These are phyloP conservation scores for Therioaphis trifolii DNA, from an alignment of 2,888 invertebrate genomes.

Conservation along the genomic window DNA sequence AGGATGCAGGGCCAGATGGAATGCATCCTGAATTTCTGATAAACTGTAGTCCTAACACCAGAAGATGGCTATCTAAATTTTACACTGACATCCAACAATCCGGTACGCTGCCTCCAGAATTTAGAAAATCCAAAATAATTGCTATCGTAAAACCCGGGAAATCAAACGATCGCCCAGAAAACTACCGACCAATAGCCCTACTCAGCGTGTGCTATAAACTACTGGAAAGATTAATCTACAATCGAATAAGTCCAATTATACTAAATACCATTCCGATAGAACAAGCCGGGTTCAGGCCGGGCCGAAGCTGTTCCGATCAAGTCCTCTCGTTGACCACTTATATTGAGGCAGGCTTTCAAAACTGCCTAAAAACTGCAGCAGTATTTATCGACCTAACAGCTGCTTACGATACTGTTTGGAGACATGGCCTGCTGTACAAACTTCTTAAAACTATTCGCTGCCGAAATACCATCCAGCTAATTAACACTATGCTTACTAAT, in stretches of 20 bases:
- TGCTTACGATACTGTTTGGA: slow-evolving; percentile 64
- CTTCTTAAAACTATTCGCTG: slow-evolving; percentile 32
- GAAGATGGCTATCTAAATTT: slow-evolving; percentile 32
- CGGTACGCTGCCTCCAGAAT: no score
- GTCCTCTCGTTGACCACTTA: no score
- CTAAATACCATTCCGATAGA: no score
- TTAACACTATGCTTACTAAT: slow-evolving; percentile 48
- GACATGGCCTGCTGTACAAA: slow-evolving; percentile 59
- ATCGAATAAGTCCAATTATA: no score
- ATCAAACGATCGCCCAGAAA: neutral
- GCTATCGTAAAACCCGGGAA: no score
- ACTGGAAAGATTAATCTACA: slow-evolving; percentile 39
- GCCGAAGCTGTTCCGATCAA: no score
- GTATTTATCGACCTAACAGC: no score
- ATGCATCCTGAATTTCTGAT: slow-evolving; percentile 24
- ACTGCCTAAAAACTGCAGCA: no score
- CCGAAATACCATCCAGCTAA: slow-evolving; percentile 16
- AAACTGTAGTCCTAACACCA: slow-evolving; percentile 34
- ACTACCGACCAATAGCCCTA: slow-evolving; percentile 48
- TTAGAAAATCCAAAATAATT: no score
- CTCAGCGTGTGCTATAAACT: slow-evolving; percentile 52
- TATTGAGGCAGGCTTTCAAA: no score
- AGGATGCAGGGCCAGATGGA: slow-evolving; percentile 18
- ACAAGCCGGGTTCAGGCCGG: no score
- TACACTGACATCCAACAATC: slow-evolving; percentile 41